A percentile compares a stretch with the other conserved stretches of the same genome.
Conservation (phyloP, 2,797 vertebrate genomes). For the Psittacula derbiana region DNA sequence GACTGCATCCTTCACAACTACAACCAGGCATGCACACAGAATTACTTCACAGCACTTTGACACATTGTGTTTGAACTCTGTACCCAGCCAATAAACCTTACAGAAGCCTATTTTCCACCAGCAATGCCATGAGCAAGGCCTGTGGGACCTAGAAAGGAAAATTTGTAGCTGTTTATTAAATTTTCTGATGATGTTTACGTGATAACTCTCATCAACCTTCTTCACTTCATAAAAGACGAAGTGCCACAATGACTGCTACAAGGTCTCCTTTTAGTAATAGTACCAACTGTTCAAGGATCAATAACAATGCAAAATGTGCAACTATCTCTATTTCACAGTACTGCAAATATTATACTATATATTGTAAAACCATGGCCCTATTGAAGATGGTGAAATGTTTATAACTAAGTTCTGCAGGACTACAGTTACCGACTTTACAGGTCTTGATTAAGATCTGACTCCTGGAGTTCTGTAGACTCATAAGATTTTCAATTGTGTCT, state of each 20-base stretch:
- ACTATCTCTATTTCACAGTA: background rate
- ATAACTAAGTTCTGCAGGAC: background rate
- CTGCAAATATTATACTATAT: background rate
- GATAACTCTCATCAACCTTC: background rate
- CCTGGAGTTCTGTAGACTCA: background rate
- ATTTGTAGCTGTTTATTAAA: background rate
- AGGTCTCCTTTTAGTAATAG: background rate
- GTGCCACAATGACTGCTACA: background rate
- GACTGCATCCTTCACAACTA: background rate
- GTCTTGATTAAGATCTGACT: background rate
- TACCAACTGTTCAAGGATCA: background rate
- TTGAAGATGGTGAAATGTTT: background rate
- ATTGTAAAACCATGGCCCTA: background rate
- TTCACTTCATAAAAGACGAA: background rate
- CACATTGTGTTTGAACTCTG: background rate
- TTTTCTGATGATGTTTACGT: background rate
- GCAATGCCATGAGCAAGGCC: background rate
- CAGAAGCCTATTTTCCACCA: background rate
- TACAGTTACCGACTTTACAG: background rate
- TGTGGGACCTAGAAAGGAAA: background rate
- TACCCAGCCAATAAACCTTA: background rate
- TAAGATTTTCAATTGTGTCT: background rate
- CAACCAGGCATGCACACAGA: background rate
- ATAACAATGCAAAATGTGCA: background rate
- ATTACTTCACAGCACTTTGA: background rate